Base-by-base conservation (phyloP, 2,888 invertebrate genomes). In the Electrophaes corylata region DNA sequence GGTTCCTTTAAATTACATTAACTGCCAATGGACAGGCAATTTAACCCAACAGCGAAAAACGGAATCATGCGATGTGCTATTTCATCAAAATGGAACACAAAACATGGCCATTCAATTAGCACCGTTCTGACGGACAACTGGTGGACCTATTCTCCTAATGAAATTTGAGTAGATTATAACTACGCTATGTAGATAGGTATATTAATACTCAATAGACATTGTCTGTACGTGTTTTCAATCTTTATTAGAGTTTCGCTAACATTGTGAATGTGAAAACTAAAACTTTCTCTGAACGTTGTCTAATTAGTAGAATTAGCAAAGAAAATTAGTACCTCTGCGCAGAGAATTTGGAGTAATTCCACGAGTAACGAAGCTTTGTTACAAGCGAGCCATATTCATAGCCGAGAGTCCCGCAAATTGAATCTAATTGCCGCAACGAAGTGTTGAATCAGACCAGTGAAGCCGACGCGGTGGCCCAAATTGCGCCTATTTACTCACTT, bases 391-490 rank as follows among this genome's bases (percentile, higher is more conserved):
- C 79, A 84, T 84, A 81, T 83, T 82, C 83, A 83, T 85, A 84
- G 79, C 74, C 64, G 79, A 75, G 77, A 76, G 74, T 75, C 70
- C 77, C 81, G 79, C 84, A 88, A 91, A 91, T 91, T 89, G 88
- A 84, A 84, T 84, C 89, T 91, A 90, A 91, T 91, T 91, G 91
- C 88, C 83, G 78, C 86, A 89, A 89, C 84, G 84, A 89, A 89
- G 90, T 87, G 90, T 88, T 87, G 91, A 90, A 89, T 89, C 87
- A 88, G 89, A 78, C 88, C 78, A 81, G 68, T 77, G 75, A 72
- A 70, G 66, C 71, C 69, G 67, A 20, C 52, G 71, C 78, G 73
- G 73, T 81, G 88, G 81, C 86, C 90, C 86, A 83, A 89, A 91
- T 90, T 87, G 83, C 74, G 71, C 82, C 84, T 84, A 89, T 90